Base-by-base conservation (phyloP, 2,888 invertebrate species). In the Thymelicus lineola region DNA sequence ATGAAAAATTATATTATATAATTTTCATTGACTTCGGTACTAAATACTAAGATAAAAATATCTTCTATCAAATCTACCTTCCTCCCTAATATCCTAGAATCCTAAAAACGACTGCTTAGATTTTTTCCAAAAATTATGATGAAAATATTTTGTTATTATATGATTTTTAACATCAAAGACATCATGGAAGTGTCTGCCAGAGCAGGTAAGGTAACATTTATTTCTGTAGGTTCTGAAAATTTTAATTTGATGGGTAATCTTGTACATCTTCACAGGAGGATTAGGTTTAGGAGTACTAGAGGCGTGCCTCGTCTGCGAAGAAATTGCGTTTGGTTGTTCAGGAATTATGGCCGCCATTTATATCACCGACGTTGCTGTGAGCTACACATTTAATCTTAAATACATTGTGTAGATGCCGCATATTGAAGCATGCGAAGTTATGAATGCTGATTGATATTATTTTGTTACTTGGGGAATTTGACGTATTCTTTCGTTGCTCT, bases 281-380 rank as follows among this genome's bases (percentile, higher is more conserved):
- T 84, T 97, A 82, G 97, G 95, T 71, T 88, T 97, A 82, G 95
- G 95, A 72, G 94, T 95, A 59, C 94, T 97, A 81, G 97, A 97
- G 82, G 91, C 94, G 50, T 96, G 97, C 84, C 82, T 99, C 63
- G 94, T 98, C 64, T 95, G 96, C 68, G 99, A 99, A 91, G 97
- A 98, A 86, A 80, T 98, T 58, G 96, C 97, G 2, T 99, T 97
- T 87, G 99, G 98, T 53, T 99, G 99, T 87, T 96, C 98, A 48
- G 99, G 98, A 66, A 96, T 98, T 62, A 95, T 96, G 95, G 98
- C 98, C n/a, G 98, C 98, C 5, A 89, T 98, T 70, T 97, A 96
- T 94, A 97, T 96, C 71, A 98, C 97, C 81, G 96, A 96, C 55
- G 95, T 98, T 70, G 97, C 96, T 70, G 95, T 95, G 92, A 92